Evolutionary conservation across 2,113 vertebrate genomes (phyloP).

Genomic region (Eublepharis macularius): DNA sequence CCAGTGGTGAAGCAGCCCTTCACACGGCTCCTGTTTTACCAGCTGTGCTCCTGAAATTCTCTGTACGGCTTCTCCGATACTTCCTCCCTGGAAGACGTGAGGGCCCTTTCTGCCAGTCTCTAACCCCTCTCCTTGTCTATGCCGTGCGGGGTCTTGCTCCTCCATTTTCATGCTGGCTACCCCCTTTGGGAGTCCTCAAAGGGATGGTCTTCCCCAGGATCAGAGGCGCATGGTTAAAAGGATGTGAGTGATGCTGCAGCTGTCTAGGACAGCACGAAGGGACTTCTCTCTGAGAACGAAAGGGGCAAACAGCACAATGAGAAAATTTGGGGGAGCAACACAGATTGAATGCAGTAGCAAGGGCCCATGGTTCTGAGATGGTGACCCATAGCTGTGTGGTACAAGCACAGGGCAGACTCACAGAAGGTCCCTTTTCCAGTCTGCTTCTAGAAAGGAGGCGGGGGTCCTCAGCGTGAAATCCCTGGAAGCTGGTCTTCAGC

Average conservation of each 20-base stretch:
- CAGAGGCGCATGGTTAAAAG: background rate
- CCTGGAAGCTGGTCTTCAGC: too few relatives aligned
- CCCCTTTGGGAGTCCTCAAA: background rate
- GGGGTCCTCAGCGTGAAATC: too few relatives aligned
- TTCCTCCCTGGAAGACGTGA: background rate
- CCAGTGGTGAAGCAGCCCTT: background rate
- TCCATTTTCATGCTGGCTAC: background rate
- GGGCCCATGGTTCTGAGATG: too few relatives aligned
- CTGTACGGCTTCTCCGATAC: background rate
- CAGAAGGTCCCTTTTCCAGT: too few relatives aligned
- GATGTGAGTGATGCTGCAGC: background rate
- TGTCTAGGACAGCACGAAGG: background rate
- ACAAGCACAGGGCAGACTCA: too few relatives aligned
- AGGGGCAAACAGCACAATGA: background rate
- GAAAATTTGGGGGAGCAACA: background rate
- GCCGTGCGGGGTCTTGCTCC: background rate
- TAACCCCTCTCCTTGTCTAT: background rate
- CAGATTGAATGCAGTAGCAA: too few relatives aligned
- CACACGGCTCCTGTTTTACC: background rate
- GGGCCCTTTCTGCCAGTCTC: background rate
- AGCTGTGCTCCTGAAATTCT: background rate
- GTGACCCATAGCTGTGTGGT: too few relatives aligned
- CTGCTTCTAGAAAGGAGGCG: too few relatives aligned
- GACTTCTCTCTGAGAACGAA: background rate
- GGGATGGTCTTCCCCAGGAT: too few relatives aligned